Evolutionary conservation across 2,888 invertebrate species (phyloP).

Genomic region (Crematogaster levior): DNA sequence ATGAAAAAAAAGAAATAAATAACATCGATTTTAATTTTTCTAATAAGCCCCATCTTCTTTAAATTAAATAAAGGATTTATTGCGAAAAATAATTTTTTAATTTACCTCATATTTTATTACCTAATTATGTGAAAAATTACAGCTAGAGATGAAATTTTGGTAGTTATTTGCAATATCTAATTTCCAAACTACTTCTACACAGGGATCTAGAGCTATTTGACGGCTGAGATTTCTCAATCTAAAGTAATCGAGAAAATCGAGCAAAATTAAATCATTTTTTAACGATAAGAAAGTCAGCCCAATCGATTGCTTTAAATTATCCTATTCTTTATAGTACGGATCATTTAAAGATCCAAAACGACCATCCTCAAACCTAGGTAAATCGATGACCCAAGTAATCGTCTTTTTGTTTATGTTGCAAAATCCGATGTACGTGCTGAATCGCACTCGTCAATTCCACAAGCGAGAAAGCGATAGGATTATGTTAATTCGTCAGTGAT

Average conservation of each 20-base stretch:
- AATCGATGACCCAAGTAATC: conserved; percentile 27
- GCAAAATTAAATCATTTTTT: background rate
- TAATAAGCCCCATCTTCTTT: no score
- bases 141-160: background rate
- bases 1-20: no score
- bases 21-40: no score
- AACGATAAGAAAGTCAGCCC: background rate
- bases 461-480: conserved; percentile 50
- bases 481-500: conserved; percentile 69
- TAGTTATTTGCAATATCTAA: background rate
- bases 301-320: conserved; percentile 15
- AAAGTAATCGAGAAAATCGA: background rate
- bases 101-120: background rate
- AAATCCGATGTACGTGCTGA: conserved; percentile 46
- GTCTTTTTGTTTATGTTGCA: conserved; percentile 18
- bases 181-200: background rate
- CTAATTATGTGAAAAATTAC: background rate
- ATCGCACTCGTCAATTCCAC: conserved; percentile 10
- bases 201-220: background rate
- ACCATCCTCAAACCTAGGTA: conserved; percentile 12
- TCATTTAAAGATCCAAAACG: background rate
- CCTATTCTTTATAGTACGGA: background rate
- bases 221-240: background rate
- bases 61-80: no score
- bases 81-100: no score